Percentiles rank a stretch among this genome's conserved stretches.
These are phyloP conservation scores for Vidua chalybeata DNA, from an alignment of 2,113 vertebrate genomes.

Conservation along the genomic window DNA sequence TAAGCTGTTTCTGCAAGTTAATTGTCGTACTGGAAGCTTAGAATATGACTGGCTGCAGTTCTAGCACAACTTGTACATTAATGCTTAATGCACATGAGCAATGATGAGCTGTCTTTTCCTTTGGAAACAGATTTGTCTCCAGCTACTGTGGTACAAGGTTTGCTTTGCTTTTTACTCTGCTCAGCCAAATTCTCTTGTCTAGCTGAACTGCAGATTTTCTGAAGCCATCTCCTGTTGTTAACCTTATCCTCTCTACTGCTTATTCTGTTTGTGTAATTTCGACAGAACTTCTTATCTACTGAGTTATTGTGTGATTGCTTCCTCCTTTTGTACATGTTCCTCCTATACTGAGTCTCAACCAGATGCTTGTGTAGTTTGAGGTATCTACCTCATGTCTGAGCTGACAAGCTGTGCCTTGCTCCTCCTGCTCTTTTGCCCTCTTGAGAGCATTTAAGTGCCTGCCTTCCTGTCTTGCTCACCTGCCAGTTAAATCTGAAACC, in stretches of 20 bases:
- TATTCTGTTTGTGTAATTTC: neutral
- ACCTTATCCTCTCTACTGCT: neutral
- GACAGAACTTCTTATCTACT: neutral
- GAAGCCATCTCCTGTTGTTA: neutral
- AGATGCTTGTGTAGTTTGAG: neutral
- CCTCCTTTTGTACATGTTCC: neutral
- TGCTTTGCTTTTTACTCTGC: neutral
- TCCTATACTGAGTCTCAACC: neutral
- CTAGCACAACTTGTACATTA: neutral
- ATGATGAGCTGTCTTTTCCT: neutral
- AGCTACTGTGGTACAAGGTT: neutral
- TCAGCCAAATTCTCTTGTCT: neutral
- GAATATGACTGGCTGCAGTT: neutral
- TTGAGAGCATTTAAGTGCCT: neutral
- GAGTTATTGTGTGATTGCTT: neutral
- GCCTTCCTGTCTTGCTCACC: neutral
- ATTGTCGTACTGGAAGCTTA: neutral
- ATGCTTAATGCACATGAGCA: constrained; percentile 9
- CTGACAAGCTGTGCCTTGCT: neutral
- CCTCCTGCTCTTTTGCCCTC: neutral
- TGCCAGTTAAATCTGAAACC: neutral
- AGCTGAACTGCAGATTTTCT: neutral
- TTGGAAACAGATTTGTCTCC: neutral
- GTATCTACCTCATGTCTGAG: neutral
- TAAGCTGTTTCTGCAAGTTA: neutral